phyloP scores from a whole-genome alignment of 1,140 invertebrate species.

The Cyclargus thomasi region DNA sequence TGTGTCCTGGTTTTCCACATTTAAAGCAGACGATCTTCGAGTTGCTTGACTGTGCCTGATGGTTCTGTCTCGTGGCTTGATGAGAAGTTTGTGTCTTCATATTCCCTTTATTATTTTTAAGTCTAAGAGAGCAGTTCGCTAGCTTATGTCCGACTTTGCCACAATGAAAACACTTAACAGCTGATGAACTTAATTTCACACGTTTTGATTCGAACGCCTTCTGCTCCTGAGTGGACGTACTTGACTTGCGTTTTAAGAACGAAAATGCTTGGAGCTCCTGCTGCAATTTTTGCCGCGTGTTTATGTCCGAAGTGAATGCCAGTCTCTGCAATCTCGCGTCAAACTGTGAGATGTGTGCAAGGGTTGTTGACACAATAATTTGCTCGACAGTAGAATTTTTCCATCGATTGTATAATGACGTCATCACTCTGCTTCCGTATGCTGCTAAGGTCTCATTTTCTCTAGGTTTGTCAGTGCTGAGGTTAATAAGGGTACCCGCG shows the following conservation, averaged over 20 bases:
- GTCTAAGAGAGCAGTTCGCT: neutral
- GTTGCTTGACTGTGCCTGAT: neutral
- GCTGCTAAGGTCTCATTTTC: neutral
- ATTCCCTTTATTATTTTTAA: neutral
- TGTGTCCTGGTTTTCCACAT: constrained; percentile 5
- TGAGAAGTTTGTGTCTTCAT: neutral
- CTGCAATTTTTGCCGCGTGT: neutral
- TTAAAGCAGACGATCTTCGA: neutral
- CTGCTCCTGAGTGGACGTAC: neutral
- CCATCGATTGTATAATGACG: neutral
- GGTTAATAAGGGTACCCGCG: neutral
- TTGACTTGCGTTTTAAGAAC: neutral
- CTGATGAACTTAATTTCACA: neutral
- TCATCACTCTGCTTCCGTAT: constrained; percentile 5
- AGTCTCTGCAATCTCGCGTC: neutral
- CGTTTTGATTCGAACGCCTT: neutral
- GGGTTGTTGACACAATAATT: neutral
- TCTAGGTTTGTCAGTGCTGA: constrained; percentile 4
- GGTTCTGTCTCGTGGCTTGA: neutral
- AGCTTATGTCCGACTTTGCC: neutral
- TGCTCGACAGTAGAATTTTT: constrained; percentile 9
- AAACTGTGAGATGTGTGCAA: constrained; percentile 7
- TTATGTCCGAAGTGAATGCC: constrained; percentile 8
- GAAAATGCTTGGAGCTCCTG: constrained; percentile 11
- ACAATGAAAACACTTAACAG: constrained; percentile 10